Conservation (phyloP, 2,113 vertebrate species). For the Globicephala melas region DNA sequence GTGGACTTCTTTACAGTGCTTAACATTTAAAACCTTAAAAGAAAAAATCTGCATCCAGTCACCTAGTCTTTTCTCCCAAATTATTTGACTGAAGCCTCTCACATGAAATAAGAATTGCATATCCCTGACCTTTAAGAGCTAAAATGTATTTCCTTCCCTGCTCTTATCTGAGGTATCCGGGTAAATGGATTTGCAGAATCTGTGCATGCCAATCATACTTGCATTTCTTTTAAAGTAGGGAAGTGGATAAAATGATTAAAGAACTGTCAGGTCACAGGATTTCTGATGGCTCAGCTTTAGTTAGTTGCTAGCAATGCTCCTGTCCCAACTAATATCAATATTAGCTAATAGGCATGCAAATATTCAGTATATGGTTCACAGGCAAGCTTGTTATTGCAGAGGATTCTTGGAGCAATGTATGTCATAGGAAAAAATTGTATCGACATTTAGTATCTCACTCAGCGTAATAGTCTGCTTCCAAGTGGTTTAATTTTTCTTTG, state of each 20-base stretch:
- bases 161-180: conserved; percentile 6
- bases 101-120: conserved; percentile 9
- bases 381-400: not conserved
- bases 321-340: not conserved
- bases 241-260: conserved; percentile 32
- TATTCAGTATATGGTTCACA: not conserved
- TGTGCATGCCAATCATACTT: not conserved
- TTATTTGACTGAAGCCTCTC: conserved; percentile 27
- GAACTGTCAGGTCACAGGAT: not conserved
- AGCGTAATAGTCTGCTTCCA: not conserved
- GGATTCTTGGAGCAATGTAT: conserved; percentile 44
- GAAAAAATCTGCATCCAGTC: not conserved
- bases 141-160: conserved; percentile 44
- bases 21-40: conserved; percentile 53
- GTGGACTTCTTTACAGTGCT: conserved; percentile 36
- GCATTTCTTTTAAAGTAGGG: conserved; percentile 35
- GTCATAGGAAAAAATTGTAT: not conserved
- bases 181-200: conserved; percentile 41
- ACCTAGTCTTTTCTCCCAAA: conserved; percentile 37
- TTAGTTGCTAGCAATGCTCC: not conserved
- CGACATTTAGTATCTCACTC: conserved; percentile 15
- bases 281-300: conserved; percentile 1
- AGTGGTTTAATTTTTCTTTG: conserved; percentile 3
- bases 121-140: conserved; percentile 35
- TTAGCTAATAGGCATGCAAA: conserved; percentile 11